Percentiles rank a stretch among this genome's conserved stretches.
phyloP scores from a whole-genome alignment of 2,888 invertebrate genomes.

The Drosophila leonis region DNA sequence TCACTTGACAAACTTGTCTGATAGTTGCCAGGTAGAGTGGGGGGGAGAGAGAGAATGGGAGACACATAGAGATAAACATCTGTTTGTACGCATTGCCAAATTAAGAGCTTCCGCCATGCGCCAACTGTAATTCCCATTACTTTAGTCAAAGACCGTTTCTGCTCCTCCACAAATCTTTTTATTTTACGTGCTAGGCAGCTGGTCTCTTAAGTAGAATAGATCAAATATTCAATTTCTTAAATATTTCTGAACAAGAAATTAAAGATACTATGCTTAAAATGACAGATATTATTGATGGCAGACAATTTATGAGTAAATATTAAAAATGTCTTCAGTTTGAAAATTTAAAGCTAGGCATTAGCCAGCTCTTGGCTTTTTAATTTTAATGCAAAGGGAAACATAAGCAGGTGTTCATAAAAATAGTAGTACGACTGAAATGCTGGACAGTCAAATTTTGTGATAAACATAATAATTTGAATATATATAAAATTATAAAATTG shows the following conservation, averaged over 20 bases:
- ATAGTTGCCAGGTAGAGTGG: conserved; percentile 43
- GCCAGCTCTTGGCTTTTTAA: no score
- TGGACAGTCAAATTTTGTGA: no score
- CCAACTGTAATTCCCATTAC: conserved; percentile 34
- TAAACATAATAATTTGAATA: no score
- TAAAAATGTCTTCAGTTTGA: not conserved
- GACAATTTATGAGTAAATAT: not conserved
- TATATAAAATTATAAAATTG: no score
- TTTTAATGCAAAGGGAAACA: no score
- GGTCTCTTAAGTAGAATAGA: not conserved
- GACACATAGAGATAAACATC: conserved; percentile 22
- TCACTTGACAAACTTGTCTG: conserved; percentile 76
- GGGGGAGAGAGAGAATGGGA: not conserved
- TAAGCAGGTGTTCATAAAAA: no score
- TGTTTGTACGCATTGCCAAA: conserved; percentile 56
- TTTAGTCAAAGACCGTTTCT: conserved; percentile 4
- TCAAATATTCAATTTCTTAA: conserved; percentile 17
- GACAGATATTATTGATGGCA: not conserved
- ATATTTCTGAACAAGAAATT: not conserved
- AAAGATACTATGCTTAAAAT: not conserved
- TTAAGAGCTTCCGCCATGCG: conserved; percentile 65
- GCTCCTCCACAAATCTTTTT: not conserved
- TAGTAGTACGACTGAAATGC: no score
- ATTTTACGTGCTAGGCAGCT: not conserved
- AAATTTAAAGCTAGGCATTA: no score